Evolutionary conservation across 2,797 vertebrate species (phyloP).

Genomic region (Parauchenoglanis punctatus): DNA sequence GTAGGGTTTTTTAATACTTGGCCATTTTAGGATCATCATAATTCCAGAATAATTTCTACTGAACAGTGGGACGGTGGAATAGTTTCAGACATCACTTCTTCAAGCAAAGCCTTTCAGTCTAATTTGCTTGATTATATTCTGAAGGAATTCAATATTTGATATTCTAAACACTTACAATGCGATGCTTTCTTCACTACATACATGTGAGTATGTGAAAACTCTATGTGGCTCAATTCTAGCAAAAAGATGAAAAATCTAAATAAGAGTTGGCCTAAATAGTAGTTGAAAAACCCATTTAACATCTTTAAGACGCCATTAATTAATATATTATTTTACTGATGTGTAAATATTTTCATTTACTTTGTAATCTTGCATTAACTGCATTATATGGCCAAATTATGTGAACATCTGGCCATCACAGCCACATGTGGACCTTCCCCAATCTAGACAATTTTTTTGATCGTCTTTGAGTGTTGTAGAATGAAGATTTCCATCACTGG

Average conservation of each 20-base stretch:
- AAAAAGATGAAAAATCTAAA: too few species aligned
- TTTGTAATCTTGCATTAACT: background rate
- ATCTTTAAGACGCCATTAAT: background rate
- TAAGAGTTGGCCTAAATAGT: background rate
- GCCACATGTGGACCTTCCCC: too few species aligned
- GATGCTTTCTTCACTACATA: background rate
- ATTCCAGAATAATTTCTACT: background rate
- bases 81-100: background rate
- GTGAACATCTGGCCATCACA: too few species aligned
- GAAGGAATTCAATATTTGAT: background rate
- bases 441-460: too few species aligned
- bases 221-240: background rate
- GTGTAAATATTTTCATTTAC: background rate
- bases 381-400: too few species aligned
- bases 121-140: background rate
- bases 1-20: background rate
- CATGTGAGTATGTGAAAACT: background rate
- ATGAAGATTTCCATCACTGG: background rate
- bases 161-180: background rate
- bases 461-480: background rate
- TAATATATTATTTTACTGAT: background rate
- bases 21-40: background rate
- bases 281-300: too few species aligned
- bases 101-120: background rate
- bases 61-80: background rate